phyloP scores from a whole-genome alignment of 2,113 vertebrate species.

The Solea senegalensis region DNA sequence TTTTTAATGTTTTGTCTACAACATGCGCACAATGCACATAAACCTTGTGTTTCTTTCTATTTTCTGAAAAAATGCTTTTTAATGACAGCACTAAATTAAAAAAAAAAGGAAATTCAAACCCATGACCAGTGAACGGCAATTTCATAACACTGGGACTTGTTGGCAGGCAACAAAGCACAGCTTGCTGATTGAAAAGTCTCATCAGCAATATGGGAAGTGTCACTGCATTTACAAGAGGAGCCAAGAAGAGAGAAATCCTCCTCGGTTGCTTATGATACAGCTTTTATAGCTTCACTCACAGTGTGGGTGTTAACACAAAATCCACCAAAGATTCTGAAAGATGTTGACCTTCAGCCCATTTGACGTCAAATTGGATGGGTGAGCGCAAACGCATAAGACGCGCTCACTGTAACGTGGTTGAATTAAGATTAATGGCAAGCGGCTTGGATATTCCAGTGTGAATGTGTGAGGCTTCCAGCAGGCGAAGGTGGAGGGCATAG shows the following conservation, averaged over 20 bases:
- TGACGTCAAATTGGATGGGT: neutral
- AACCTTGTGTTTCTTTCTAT: no score
- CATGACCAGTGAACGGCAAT: constrained; percentile 59
- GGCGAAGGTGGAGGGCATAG: neutral
- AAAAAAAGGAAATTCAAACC: constrained; percentile 60
- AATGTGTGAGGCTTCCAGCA: neutral
- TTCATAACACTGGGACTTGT: constrained; percentile 48
- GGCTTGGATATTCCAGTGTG: neutral
- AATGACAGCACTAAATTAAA: constrained; percentile 60
- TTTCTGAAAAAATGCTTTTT: constrained; percentile 25
- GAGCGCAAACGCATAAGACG: neutral
- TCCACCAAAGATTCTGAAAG: no score
- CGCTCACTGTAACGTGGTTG: no score
- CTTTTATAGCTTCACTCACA: constrained; percentile 17
- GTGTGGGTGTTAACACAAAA: neutral
- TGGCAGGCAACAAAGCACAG: constrained; percentile 10
- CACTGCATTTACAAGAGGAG: constrained; percentile 16
- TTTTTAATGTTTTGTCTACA: no score
- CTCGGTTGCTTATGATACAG: constrained; percentile 2
- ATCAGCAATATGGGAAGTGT: constrained; percentile 59
- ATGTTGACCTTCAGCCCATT: neutral
- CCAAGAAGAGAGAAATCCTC: constrained; percentile 34
- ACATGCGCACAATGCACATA: neutral
- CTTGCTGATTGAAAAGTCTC: constrained; percentile 61
- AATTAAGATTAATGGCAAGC: neutral